Percentiles rank a stretch among this genome's conserved stretches.
Conservation (phyloP, 2,888 invertebrate species). For the Lepidocyrtoides sp. region DNA sequence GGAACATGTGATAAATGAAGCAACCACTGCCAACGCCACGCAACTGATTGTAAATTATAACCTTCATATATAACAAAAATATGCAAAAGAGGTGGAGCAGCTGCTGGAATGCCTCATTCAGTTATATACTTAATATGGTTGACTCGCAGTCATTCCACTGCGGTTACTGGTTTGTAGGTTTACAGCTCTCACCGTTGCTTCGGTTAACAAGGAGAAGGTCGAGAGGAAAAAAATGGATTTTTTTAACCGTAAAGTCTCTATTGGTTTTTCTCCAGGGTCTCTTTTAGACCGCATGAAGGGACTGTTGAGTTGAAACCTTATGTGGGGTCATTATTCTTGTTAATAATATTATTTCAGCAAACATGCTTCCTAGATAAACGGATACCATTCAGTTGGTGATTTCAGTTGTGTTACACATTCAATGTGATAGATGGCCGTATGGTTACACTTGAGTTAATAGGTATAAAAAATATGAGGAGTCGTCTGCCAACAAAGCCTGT, state of each 20-base stretch:
- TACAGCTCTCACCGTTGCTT: not conserved
- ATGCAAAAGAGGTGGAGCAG: slow-evolving; percentile 21
- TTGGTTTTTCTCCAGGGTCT: slow-evolving; percentile 15
- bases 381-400: too few relatives aligned
- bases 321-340: slow-evolving; percentile 6
- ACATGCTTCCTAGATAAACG: too few relatives aligned
- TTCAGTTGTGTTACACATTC: too few relatives aligned
- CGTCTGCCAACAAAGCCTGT: too few relatives aligned
- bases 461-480: too few relatives aligned
- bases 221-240: not conserved
- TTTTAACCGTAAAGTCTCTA: not conserved
- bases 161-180: slow-evolving; percentile 7
- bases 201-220: not conserved
- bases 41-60: slow-evolving; percentile 37
- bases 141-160: not conserved
- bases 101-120: not conserved
- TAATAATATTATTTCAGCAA: not conserved
- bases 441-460: too few relatives aligned
- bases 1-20: not conserved
- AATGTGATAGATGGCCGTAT: too few relatives aligned
- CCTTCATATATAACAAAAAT: slow-evolving; percentile 22
- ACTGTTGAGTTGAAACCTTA: slow-evolving; percentile 39
- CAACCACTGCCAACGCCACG: not conserved
- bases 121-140: slow-evolving; percentile 9
- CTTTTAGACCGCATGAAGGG: not conserved